Evolutionary conservation across 2,888 invertebrate genomes (phyloP).

Genomic region (Leptopterna dolabrata): DNA sequence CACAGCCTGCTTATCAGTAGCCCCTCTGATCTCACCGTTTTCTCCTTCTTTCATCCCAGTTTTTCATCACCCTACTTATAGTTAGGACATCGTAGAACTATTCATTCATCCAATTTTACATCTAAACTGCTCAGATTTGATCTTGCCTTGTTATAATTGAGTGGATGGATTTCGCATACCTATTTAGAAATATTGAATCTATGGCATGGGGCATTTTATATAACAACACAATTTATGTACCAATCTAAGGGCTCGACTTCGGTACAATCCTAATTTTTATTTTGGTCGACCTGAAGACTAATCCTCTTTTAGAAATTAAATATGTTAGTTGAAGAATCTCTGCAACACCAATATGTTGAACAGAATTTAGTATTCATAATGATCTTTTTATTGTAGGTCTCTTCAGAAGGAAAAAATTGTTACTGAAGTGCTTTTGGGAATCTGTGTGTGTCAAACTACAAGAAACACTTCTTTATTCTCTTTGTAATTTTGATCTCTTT

Average conservation of each 20-base stretch:
- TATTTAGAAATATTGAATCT: background rate
- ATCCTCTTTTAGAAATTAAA: background rate
- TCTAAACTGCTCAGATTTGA: background rate
- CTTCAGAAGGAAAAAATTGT: background rate
- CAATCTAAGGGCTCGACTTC: background rate
- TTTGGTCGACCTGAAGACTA: background rate
- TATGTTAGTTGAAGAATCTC: background rate
- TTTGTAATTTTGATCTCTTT: conserved; percentile 37
- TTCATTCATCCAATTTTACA: background rate
- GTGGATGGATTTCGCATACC: background rate
- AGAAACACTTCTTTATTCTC: background rate
- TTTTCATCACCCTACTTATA: too few relatives aligned
- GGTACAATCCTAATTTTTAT: background rate
- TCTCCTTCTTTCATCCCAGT: too few relatives aligned
- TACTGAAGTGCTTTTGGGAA: background rate
- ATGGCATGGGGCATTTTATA: background rate
- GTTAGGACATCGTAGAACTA: too few relatives aligned
- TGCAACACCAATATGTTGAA: background rate
- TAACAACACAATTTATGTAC: background rate
- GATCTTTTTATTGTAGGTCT: background rate
- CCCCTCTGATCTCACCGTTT: too few relatives aligned
- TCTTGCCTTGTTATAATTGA: background rate
- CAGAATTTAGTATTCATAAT: background rate
- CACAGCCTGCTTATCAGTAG: too few relatives aligned
- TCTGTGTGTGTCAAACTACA: background rate